Conservation (phyloP, 2,888 invertebrate species). For the Lamellibrachia columna region DNA sequence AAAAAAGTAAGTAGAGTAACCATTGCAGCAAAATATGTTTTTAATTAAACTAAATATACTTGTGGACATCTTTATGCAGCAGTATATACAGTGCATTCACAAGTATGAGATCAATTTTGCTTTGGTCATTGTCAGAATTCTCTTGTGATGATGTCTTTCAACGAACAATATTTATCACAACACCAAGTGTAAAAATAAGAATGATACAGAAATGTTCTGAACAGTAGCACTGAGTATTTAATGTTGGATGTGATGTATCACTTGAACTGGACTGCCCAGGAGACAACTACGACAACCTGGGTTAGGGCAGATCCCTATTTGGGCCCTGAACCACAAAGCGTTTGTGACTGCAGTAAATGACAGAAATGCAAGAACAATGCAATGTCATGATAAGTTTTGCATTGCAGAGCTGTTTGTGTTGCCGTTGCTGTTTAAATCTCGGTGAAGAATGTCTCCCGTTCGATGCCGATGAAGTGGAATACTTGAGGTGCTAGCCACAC, state of each 20-base stretch:
- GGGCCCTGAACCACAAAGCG: no score
- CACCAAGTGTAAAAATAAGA: not conserved
- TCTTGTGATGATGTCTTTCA: not conserved
- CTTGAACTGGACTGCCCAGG: not conserved
- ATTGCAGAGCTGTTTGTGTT: no score
- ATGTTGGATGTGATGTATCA: not conserved
- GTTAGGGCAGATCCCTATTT: not conserved
- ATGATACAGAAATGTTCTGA: not conserved
- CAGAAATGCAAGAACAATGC: not conserved
- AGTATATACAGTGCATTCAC: not conserved
- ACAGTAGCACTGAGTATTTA: not conserved
- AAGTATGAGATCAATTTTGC: not conserved
- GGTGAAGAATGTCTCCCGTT: slow-evolving; percentile 67
- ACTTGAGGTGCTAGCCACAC: slow-evolving; percentile 81
- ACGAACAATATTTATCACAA: not conserved
- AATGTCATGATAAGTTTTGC: no score
- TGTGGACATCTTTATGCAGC: not conserved
- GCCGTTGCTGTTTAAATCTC: slow-evolving; percentile 35
- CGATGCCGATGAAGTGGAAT: slow-evolving; percentile 80
- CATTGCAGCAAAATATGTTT: not conserved
- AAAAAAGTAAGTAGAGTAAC: not conserved
- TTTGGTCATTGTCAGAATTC: not conserved
- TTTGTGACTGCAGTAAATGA: not conserved
- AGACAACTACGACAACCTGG: not conserved
- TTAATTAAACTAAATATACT: no score